A percentile compares a stretch with the other conserved stretches of the same genome.
Evolutionary conservation across 2,797 vertebrate genomes (phyloP).

Genomic region (Chelidonichthys spinosus): DNA sequence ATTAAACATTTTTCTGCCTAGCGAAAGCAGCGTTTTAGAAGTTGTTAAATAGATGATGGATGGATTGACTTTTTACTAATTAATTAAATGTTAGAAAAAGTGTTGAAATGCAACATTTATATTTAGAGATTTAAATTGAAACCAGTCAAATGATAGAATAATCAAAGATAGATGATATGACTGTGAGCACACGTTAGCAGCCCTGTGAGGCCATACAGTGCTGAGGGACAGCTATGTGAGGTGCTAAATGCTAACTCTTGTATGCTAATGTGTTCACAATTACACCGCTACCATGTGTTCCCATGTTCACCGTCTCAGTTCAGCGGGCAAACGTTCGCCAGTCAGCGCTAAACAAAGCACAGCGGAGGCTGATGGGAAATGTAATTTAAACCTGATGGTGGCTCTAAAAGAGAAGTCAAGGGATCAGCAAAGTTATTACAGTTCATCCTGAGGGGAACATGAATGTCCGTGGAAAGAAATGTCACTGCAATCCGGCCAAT

Average conservation of each 20-base stretch:
- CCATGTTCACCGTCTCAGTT: not conserved
- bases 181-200: not conserved
- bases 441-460: not conserved
- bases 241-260: not conserved
- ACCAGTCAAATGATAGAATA: not conserved
- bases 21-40: not conserved
- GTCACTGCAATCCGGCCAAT: not conserved
- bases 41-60: no score
- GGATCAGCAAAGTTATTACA: not conserved
- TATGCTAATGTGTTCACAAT: not conserved
- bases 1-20: not conserved
- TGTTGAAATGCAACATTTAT: no score
- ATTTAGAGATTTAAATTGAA: constrained; percentile 1
- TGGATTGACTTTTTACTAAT: no score
- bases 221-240: not conserved
- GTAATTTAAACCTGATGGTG: not conserved
- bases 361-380: not conserved
- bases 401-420: not conserved
- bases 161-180: not conserved
- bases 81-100: no score
- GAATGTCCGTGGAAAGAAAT: not conserved
- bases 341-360: not conserved
- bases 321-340: not conserved
- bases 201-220: not conserved
- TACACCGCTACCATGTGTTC: not conserved